Percentiles rank a stretch among this genome's conserved stretches.
Evolutionary conservation across 2,113 vertebrate genomes (phyloP).

Genomic region (Grus americana): DNA sequence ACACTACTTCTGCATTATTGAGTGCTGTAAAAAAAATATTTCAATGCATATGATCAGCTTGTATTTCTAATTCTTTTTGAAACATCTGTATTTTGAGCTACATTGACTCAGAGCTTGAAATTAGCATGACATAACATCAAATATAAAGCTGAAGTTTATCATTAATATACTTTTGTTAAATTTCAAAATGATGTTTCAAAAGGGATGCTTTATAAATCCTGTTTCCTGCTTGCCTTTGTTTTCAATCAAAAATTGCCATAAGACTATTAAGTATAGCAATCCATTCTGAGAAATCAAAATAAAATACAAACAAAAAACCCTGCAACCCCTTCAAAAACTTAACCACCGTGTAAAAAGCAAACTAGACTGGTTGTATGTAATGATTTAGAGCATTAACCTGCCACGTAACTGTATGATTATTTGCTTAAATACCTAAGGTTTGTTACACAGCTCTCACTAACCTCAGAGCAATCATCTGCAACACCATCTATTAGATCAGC

Average conservation of each 20-base stretch:
- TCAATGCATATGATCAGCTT: neutral
- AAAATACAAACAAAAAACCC: neutral
- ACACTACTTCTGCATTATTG: neutral
- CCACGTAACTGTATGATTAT: neutral
- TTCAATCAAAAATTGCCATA: neutral
- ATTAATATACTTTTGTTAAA: neutral
- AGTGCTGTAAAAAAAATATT: neutral
- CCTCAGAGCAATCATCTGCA: neutral
- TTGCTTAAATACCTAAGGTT: rapidly evolving
- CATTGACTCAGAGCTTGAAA: neutral
- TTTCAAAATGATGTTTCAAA: neutral
- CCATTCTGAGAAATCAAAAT: neutral
- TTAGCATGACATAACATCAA: rapidly evolving
- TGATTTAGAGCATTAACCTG: neutral
- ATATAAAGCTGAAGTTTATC: neutral
- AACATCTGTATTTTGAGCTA: neutral
- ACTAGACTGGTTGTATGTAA: rapidly evolving
- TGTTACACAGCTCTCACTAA: neutral
- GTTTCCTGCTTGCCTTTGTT: neutral
- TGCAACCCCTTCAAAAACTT: neutral
- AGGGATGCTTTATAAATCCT: neutral
- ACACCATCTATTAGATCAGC: neutral
- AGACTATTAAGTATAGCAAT: neutral
- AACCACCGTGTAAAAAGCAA: neutral
- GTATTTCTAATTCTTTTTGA: neutral